Evolutionary conservation across 23 tunicate species (phyloP).

Genomic region (Pegea sp.): DNA sequence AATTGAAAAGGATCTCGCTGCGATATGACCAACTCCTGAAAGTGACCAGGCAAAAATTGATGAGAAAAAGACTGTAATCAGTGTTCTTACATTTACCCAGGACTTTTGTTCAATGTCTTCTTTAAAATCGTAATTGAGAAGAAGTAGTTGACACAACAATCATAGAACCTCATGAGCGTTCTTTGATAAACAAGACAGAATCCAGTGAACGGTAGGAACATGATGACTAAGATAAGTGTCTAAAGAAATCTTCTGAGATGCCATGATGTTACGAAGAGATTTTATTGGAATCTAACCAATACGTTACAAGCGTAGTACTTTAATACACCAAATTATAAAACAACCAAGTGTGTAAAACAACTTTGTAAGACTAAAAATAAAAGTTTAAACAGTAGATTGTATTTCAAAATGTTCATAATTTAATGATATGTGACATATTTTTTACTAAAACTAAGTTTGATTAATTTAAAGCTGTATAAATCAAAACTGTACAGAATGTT

Average conservation of each 20-base stretch:
- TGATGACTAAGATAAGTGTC: slow-evolving; percentile 26
- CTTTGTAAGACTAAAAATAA: too few relatives aligned
- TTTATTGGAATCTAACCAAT: slow-evolving; percentile 33
- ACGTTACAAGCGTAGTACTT: neutral
- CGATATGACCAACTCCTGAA: slow-evolving; percentile 30
- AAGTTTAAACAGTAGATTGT: too few relatives aligned
- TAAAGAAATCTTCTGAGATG: slow-evolving; percentile 62
- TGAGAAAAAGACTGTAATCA: slow-evolving; percentile 46
- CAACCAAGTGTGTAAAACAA: too few relatives aligned
- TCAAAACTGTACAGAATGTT: too few relatives aligned
- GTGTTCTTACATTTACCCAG: slow-evolving; percentile 42
- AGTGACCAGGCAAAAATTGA: slow-evolving; percentile 49
- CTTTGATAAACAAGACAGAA: slow-evolving; percentile 47
- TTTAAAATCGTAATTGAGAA: too few relatives aligned
- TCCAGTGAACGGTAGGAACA: slow-evolving; percentile 74
- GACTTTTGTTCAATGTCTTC: slow-evolving; percentile 48
- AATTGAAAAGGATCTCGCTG: slow-evolving; percentile 27
- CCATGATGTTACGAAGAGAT: slow-evolving; percentile 69
- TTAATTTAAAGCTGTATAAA: too few relatives aligned
- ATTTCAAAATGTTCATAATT: too few relatives aligned
- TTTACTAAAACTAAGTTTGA: too few relatives aligned
- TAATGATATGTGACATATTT: too few relatives aligned
- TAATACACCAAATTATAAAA: too few relatives aligned
- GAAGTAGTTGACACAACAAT: too few relatives aligned
- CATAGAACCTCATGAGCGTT: slow-evolving; percentile 38